A percentile compares a stretch with the other conserved stretches of the same genome.
phyloP scores from a whole-genome alignment of 2,113 vertebrate species.

The sheep (Ovis aries) region DNA sequence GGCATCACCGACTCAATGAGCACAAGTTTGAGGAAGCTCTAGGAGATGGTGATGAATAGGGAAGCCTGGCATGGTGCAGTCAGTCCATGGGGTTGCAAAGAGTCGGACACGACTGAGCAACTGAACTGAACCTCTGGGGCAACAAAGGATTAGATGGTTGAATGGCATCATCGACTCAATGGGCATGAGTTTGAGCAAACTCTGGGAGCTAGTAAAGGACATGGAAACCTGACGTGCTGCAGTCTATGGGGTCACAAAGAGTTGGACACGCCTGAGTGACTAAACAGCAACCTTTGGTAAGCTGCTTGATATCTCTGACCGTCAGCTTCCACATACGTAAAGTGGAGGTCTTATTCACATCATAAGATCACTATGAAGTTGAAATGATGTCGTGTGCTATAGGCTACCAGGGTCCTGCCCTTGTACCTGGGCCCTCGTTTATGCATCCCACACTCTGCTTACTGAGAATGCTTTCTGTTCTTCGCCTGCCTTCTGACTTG shows the following conservation, averaged over 20 bases:
- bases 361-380: neutral
- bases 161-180: neutral
- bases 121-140: neutral
- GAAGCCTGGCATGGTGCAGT: accelerated
- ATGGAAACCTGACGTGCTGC: neutral
- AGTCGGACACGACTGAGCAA: accelerated
- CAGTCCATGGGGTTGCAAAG: neutral
- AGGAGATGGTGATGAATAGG: neutral
- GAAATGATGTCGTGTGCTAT: neutral
- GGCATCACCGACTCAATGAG: accelerated
- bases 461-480: neutral
- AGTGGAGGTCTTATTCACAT: neutral
- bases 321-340: neutral
- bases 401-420: neutral
- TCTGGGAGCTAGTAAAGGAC: neutral
- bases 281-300: neutral
- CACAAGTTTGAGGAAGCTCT: neutral
- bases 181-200: neutral
- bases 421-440: neutral
- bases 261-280: neutral
- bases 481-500: neutral
- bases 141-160: neutral
- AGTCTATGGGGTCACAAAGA: neutral
- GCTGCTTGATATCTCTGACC: neutral
- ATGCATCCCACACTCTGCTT: neutral